Conservation (phyloP, 2,888 invertebrate species). For the Cantharis rufa region DNA sequence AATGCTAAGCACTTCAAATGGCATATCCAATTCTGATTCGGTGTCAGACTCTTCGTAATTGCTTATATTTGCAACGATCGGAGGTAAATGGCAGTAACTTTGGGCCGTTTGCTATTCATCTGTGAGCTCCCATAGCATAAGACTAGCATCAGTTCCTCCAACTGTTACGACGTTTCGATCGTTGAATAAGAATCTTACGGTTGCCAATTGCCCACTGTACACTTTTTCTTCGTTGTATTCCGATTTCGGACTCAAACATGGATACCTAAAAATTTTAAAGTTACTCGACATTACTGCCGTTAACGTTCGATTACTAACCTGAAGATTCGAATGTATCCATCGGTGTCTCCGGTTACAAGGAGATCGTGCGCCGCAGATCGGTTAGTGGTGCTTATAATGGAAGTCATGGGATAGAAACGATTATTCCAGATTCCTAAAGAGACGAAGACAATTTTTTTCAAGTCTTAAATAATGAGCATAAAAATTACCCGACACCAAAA, state of each 20-base stretch:
- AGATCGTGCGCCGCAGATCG: conserved; percentile 83
- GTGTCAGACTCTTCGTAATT: conserved; percentile 41
- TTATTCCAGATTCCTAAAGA: conserved; percentile 84
- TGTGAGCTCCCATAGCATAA: conserved; percentile 89
- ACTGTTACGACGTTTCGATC: conserved; percentile 84
- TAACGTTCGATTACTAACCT: conserved; percentile 57
- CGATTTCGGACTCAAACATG: conserved; percentile 82
- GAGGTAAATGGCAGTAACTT: conserved; percentile 38
- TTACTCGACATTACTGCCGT: too few relatives aligned
- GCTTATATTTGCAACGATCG: conserved; percentile 9
- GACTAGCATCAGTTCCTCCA: conserved; percentile 85
- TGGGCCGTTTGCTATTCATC: conserved; percentile 67
- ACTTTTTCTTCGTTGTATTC: conserved; percentile 88
- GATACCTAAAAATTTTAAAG: conserved; percentile 69
- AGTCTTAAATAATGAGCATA: not conserved
- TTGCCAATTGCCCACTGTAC: conserved; percentile 81
- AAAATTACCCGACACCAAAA: conserved; percentile 76
- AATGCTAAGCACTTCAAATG: conserved; percentile 49
- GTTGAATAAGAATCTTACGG: conserved; percentile 82
- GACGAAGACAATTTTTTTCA: too few relatives aligned
- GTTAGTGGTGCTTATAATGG: conserved; percentile 80
- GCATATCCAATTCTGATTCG: conserved; percentile 48
- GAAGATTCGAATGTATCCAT: conserved; percentile 84
- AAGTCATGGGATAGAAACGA: conserved; percentile 82
- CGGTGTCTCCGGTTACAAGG: conserved; percentile 84